Evolutionary conservation across 2,888 invertebrate species (phyloP), one percentile per base, ranked within the genome.

Genomic region (Pteria penguin): DNA sequence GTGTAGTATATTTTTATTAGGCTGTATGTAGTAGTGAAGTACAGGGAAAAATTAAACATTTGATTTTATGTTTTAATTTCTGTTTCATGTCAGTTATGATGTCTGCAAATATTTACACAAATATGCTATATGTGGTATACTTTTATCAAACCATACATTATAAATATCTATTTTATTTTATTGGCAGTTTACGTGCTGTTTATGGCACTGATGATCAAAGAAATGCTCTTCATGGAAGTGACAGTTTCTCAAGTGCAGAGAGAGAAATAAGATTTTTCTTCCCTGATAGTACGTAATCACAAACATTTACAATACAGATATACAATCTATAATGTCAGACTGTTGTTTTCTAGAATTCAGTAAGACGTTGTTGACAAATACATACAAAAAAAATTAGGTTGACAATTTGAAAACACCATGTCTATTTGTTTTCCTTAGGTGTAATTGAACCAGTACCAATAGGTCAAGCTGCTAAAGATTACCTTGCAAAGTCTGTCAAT

Each of bases 201-300:
- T 97, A 95, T 92, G 97, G 96, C 0, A 93, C 94, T 11, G 94
- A 92, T 86, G 92, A 92, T 62, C 91, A 92, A 82, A 87, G 89
- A 79, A 96, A 97, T 90, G 96, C 94, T 0, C 91, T 97, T 0
- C 97, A 98, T 90, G 97, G 96, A 8, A 97, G 97, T 81, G 94
- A 94, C 78, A 94, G 94, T 86, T 92, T 93, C 22, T 92, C 93
- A 0, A 94, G 94, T 62, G 95, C 97, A 0, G 93, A 95, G 67
- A 93, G 95, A 79, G 97, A 98, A 92, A 96, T 97, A 85, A 94
- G 95, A 89, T 97, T 96, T 92, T 97, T 98, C 92, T 97, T 96
- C 92, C 96, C 97, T 0, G 94, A 95, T 86, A 94, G 96, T 96
- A 93, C 93, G 94, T 82, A 22, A n/a, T n/a, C n/a, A n/a, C n/a